Evolutionary conservation across 1,140 invertebrate genomes (phyloP), one percentile per base, ranked within the genome.

Genomic region (Heliconius himera): DNA sequence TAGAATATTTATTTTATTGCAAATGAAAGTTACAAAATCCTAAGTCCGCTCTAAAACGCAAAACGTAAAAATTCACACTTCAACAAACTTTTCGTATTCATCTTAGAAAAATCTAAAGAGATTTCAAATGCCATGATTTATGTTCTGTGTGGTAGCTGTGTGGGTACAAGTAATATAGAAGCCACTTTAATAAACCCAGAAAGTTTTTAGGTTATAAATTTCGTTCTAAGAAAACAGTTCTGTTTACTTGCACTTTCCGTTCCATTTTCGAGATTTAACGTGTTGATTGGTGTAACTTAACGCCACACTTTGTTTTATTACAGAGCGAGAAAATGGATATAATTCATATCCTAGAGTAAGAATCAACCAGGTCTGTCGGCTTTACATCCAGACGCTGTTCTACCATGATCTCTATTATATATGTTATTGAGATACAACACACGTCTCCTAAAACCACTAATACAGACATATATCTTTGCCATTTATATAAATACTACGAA

Each of bases 1-100:
- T 22, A 66, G 3, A 66, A 66, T 26, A 66, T 29, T 26, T 66
- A 29, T 66, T n/a, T 60, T 60, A 22, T 60, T 66, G 13, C 11
- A 66, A 66, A 3, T 9, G 11, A 66, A 13, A 66, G 60, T 29
- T 26, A 66, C 22, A 26, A 66, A 66, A 11, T 9, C 4, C 60
- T 13, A 2, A 66, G 4, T 66, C 29, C 60, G 9, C 13, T 66
- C 26, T 66, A 29, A 66, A 66, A 66, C 16, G 60, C 22, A 22
- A 60, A 60, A 60, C 54, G 54, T 60, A 22, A 60, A 60, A 60
- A 60, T 60, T 60, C 74, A 60, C 73, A 74, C 74, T 72, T 66
- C 29, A 70, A 76, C 74, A 26, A 76, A 76, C 74, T 76, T 76
- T 76, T 60, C 22, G 41, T 66, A 76, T 76, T 70, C 74, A 76